A percentile compares a stretch with the other conserved stretches of the same genome.
phyloP scores from a whole-genome alignment of 2,797 vertebrate species.

The Denticeps clupeoides region DNA sequence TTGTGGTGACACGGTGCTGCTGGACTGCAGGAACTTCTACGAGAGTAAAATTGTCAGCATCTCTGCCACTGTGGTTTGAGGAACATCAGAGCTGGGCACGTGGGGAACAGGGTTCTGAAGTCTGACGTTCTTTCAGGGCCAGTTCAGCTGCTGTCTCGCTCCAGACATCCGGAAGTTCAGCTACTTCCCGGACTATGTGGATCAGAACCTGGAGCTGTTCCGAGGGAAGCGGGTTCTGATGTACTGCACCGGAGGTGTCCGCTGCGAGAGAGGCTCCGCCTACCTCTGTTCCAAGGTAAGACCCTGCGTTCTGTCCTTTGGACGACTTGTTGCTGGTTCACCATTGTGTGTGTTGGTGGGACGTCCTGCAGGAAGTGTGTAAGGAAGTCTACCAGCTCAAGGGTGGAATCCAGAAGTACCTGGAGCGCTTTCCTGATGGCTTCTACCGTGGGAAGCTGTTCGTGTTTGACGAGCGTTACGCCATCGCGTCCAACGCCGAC shows the following conservation, averaged over 20 bases:
- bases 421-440: constrained; percentile 86
- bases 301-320: no score
- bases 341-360: neutral
- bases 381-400: constrained; percentile 90
- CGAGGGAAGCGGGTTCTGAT: constrained; percentile 83
- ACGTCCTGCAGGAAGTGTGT: constrained; percentile 68
- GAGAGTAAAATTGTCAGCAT: constrained; percentile 99
- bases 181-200: constrained; percentile 90
- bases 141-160: constrained; percentile 79
- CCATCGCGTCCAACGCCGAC: constrained; percentile 76
- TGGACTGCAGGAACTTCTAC: constrained; percentile 97
- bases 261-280: constrained; percentile 89
- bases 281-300: constrained; percentile 86
- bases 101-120: no score
- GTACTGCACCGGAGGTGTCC: constrained; percentile 96
- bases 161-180: constrained; percentile 97
- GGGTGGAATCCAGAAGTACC: constrained; percentile 93
- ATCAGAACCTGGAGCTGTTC: constrained; percentile 87
- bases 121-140: constrained; percentile 78
- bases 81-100: no score
- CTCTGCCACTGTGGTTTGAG: no score
- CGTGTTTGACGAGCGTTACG: constrained; percentile 88
- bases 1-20: constrained; percentile 67
- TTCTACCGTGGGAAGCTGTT: constrained; percentile 94
- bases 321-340: no score